These are phyloP conservation scores for Peucedramus taeniatus DNA, from an alignment of 2,113 vertebrate genomes.

Conservation along the genomic window DNA sequence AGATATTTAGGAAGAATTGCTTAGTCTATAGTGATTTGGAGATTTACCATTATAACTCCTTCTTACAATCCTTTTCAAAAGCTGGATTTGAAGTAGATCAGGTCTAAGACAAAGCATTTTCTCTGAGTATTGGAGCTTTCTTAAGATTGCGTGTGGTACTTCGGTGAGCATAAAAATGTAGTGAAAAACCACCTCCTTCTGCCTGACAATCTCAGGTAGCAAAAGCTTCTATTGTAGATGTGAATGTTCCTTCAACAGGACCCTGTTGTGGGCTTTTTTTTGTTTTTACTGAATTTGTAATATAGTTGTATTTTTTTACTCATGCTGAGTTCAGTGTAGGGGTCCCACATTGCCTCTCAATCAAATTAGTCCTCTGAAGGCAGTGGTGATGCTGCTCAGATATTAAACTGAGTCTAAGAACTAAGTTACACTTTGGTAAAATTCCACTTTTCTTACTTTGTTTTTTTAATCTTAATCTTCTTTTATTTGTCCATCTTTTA, in stretches of 20 bases:
- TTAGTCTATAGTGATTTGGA: background rate
- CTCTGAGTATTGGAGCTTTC: background rate
- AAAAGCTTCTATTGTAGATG: background rate
- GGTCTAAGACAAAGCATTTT: background rate
- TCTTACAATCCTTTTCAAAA: background rate
- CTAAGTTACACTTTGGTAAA: background rate
- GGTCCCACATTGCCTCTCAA: background rate
- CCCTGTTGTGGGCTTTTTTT: accelerated
- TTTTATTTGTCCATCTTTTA: background rate
- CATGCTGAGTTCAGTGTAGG: background rate
- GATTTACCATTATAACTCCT: background rate
- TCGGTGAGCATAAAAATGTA: background rate
- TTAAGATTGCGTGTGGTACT: background rate
- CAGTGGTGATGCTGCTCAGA: background rate
- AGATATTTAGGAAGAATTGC: background rate
- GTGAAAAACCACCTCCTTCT: background rate
- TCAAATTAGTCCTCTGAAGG: background rate
- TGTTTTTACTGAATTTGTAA: background rate
- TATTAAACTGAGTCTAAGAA: background rate
- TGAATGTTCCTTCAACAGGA: background rate
- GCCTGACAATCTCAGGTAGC: background rate
- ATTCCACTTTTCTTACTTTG: background rate
- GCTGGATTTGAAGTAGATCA: background rate
- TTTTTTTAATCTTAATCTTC: background rate
- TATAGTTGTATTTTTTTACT: background rate